Conservation (phyloP, 64 coral and sea anemone genomes). For the Pocillopora verrucosa region DNA sequence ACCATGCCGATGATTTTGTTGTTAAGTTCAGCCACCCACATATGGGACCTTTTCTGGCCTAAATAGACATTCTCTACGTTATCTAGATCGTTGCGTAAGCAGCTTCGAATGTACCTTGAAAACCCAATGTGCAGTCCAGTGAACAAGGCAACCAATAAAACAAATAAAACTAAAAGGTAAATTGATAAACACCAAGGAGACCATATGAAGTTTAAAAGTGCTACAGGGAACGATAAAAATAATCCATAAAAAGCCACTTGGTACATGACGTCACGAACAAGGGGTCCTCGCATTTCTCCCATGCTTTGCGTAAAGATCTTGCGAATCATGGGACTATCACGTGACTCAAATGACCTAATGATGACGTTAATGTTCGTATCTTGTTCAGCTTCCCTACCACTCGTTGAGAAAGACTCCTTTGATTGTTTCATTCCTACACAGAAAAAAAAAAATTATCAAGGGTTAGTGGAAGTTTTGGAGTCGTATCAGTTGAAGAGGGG, state of each 20-base stretch:
- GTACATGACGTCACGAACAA: constrained; percentile 27
- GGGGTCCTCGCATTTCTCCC: constrained; percentile 37
- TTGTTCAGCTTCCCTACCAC: not conserved
- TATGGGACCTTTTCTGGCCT: not conserved
- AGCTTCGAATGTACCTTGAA: constrained; percentile 12
- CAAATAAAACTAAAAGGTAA: not conserved
- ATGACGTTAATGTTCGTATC: not conserved
- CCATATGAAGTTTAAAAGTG: not conserved
- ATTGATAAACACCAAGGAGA: not conserved
- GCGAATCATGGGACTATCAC: constrained; percentile 16
- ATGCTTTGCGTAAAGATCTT: constrained; percentile 17
- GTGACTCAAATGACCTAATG: constrained; percentile 2
- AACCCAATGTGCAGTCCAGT: constrained; percentile 20
- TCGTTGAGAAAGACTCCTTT: not conserved
- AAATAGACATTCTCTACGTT: not conserved
- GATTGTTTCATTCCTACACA: not conserved
- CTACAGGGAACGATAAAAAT: not conserved
- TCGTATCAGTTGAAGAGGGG: too few species aligned
- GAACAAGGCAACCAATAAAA: constrained; percentile 2
- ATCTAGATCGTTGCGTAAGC: constrained; percentile 6
- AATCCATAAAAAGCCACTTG: constrained; percentile 1
- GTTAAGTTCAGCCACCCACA: constrained; percentile 18
- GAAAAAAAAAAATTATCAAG: not conserved
- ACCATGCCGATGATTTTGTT: constrained; percentile 9
- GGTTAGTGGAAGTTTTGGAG: not conserved